Evolutionary conservation across 2,113 vertebrate species (phyloP).

Genomic region (Cephalopholis sonnerati): DNA sequence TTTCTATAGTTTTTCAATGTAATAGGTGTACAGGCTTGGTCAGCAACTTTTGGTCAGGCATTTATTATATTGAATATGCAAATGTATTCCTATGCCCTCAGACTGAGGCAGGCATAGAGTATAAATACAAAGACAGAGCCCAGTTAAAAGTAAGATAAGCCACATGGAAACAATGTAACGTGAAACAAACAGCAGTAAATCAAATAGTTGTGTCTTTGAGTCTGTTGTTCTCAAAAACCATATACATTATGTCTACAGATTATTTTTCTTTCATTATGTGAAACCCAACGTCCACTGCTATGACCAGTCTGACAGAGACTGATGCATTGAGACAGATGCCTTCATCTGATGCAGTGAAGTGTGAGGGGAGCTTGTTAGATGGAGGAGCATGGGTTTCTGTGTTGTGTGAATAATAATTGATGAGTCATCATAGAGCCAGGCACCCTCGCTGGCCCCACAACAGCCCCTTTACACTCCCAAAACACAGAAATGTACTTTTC

Average conservation of each 20-base stretch:
- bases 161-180: neutral
- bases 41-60: neutral
- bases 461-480: neutral
- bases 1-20: neutral
- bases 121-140: neutral
- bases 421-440: conserved; percentile 46
- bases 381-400: conserved; percentile 42
- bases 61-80: neutral
- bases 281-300: neutral
- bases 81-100: neutral
- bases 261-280: conserved; percentile 8
- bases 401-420: conserved; percentile 50
- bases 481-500: conserved; percentile 13
- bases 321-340: conserved; percentile 54
- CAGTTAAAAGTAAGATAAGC: neutral
- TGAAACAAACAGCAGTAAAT: conserved; percentile 1
- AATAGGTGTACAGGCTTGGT: neutral
- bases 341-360: conserved; percentile 33
- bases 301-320: conserved; percentile 30
- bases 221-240: neutral
- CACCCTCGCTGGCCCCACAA: neutral
- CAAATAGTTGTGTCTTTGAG: neutral
- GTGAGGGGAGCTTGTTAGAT: conserved; percentile 47
- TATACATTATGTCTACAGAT: neutral
- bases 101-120: neutral